Evolutionary conservation across 2,797 vertebrate genomes (phyloP).

Genomic region (Picus viridis): DNA sequence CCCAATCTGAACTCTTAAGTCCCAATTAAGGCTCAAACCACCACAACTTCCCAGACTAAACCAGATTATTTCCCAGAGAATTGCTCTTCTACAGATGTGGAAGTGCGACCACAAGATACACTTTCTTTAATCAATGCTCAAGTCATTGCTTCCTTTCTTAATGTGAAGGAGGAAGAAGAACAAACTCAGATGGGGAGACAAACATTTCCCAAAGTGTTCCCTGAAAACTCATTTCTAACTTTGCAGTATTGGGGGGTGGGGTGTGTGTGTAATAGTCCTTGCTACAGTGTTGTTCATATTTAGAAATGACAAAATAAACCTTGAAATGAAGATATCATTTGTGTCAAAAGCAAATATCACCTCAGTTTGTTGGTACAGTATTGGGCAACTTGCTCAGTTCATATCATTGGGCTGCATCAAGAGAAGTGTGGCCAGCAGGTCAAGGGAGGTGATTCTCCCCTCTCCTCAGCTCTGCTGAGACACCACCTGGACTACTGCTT

Average conservation of each 20-base stretch:
- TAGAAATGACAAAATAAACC: not conserved
- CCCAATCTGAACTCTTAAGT: too few species aligned
- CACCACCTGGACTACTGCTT: too few species aligned
- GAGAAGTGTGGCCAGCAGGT: too few species aligned
- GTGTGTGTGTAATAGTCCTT: not conserved
- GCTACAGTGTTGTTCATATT: not conserved
- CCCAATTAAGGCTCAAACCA: too few species aligned
- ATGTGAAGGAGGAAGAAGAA: not conserved
- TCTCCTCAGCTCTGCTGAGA: too few species aligned
- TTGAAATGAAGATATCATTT: not conserved
- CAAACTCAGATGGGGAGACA: not conserved
- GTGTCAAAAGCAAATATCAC: not conserved
- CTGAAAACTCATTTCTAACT: not conserved
- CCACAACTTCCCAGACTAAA: not conserved
- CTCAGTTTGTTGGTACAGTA: not conserved
- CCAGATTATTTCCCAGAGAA: not conserved
- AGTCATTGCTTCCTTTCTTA: not conserved
- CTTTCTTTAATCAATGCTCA: not conserved
- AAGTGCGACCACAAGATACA: not conserved
- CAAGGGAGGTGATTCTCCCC: too few species aligned
- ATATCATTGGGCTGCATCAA: too few species aligned
- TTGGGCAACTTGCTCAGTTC: not conserved
- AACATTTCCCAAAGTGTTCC: not conserved
- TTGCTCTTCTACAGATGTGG: not conserved
- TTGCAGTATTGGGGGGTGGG: fast-evolving